phyloP scores from a whole-genome alignment of 2,113 vertebrate species.

The Neomonachus schauinslandi region DNA sequence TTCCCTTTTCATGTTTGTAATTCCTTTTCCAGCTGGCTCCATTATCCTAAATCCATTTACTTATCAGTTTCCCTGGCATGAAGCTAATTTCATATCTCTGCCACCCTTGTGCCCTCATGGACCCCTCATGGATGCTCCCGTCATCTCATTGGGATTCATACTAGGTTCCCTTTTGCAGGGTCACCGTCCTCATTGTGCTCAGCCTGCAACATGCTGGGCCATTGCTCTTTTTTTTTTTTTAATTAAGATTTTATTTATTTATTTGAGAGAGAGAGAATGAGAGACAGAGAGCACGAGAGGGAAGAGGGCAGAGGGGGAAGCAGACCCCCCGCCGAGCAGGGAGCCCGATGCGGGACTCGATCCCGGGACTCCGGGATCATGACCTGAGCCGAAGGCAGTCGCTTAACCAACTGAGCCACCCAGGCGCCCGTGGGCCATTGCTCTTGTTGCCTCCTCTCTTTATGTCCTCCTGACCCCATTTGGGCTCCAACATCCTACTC shows the following conservation, averaged over 20 bases:
- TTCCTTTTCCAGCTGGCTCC: neutral
- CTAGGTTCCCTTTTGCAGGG: neutral
- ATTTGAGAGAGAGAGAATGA: no score
- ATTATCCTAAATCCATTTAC: neutral
- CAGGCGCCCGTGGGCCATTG: neutral
- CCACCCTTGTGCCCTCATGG: neutral
- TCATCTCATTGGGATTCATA: neutral
- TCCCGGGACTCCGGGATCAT: no score
- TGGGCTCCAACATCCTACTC: neutral
- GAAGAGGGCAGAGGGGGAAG: no score
- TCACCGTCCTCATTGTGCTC: neutral
- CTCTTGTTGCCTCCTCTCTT: neutral
- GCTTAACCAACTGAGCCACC: no score
- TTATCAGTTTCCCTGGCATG: neutral
- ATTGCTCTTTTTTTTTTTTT: no score
- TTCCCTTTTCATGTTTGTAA: neutral
- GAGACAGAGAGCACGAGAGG: no score
- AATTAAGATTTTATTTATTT: no score
- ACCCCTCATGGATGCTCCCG: neutral
- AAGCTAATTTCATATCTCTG: neutral
- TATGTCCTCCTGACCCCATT: neutral
- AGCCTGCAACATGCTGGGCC: neutral
- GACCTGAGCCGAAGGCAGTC: no score
- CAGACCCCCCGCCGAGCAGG: no score
- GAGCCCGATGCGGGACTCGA: no score